Conservation (phyloP, 2,797 vertebrate genomes). For the Anabas testudineus region DNA sequence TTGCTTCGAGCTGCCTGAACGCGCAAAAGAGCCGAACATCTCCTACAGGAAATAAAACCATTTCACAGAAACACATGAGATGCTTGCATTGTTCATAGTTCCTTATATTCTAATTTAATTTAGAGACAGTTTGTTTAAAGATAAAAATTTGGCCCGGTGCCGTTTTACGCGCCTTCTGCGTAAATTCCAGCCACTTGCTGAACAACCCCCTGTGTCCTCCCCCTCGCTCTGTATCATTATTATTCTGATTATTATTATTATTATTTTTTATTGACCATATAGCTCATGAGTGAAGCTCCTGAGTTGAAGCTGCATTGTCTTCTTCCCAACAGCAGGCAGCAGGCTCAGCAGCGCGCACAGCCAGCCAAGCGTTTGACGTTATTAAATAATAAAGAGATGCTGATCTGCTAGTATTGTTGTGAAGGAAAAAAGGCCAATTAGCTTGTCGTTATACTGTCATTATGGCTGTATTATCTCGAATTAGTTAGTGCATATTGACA, state of each 20-base stretch:
- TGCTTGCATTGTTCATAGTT: neutral
- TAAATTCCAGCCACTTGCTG: neutral
- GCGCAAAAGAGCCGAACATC: neutral
- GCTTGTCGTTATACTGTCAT: conserved; percentile 91
- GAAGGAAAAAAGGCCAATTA: conserved; percentile 92
- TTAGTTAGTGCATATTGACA: conserved; percentile 86
- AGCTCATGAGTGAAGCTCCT: conserved; percentile 64
- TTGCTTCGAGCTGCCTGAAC: conserved; percentile 42
- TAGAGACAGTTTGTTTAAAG: neutral
- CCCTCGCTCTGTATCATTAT: neutral
- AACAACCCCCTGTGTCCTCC: conserved; percentile 5
- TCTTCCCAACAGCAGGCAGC: conserved; percentile 84
- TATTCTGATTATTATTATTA: neutral
- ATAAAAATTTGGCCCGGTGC: neutral
- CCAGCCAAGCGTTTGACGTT: conserved; percentile 94
- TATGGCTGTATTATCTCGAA: conserved; percentile 95
- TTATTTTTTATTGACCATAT: conserved; percentile 5
- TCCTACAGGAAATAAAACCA: neutral
- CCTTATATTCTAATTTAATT: neutral
- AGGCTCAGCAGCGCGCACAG: conserved; percentile 87
- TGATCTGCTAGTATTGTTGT: conserved; percentile 90
- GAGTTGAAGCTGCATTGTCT: conserved; percentile 90
- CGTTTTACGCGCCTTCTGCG: conserved; percentile 23
- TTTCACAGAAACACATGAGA: neutral
- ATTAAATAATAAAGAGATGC: conserved; percentile 98